These are phyloP conservation scores for Antennarius maculatus DNA, from an alignment of 2,797 vertebrate species.

Conservation along the genomic window DNA sequence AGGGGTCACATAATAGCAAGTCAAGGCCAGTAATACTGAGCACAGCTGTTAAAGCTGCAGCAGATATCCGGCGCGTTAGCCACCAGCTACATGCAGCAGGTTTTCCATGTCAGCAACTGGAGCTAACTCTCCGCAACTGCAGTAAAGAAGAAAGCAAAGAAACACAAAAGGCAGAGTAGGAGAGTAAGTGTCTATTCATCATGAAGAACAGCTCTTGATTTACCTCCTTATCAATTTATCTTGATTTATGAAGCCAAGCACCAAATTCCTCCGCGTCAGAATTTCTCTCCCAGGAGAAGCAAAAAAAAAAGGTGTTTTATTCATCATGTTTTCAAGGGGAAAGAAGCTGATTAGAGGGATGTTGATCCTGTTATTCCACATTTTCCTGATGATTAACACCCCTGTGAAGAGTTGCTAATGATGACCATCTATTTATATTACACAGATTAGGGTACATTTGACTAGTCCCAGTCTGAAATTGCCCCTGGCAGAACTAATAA, in stretches of 20 bases:
- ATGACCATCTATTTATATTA: slow-evolving; percentile 62
- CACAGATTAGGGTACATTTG: slow-evolving; percentile 39
- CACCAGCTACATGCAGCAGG: slow-evolving; percentile 27
- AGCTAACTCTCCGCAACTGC: slow-evolving; percentile 28
- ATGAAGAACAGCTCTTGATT: slow-evolving; percentile 21
- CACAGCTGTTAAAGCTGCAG: slow-evolving; percentile 22
- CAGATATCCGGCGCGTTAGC: slow-evolving; percentile 21
- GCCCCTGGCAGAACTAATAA: slow-evolving; percentile 31
- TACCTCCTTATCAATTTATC: slow-evolving; percentile 21
- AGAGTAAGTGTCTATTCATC: slow-evolving; percentile 25
- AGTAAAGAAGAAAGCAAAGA: slow-evolving; percentile 13
- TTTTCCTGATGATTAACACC: slow-evolving; percentile 33
- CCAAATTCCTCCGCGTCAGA: slow-evolving; percentile 12
- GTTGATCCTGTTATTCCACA: slow-evolving; percentile 20
- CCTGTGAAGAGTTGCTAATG: slow-evolving; percentile 43
- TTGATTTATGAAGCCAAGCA: slow-evolving; percentile 31
- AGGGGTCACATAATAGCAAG: slow-evolving; percentile 30
- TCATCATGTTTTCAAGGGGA: background rate
- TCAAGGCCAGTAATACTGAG: slow-evolving; percentile 49
- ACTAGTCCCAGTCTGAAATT: slow-evolving; percentile 41
- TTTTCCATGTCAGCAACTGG: slow-evolving; percentile 33
- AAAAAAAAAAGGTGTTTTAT: background rate
- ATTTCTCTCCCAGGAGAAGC: slow-evolving; percentile 8
- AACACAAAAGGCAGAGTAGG: background rate
- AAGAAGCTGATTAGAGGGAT: background rate